These are phyloP conservation scores for Drosophila basisetae DNA, from an alignment of 2,888 invertebrate genomes.

Conservation along the genomic window DNA sequence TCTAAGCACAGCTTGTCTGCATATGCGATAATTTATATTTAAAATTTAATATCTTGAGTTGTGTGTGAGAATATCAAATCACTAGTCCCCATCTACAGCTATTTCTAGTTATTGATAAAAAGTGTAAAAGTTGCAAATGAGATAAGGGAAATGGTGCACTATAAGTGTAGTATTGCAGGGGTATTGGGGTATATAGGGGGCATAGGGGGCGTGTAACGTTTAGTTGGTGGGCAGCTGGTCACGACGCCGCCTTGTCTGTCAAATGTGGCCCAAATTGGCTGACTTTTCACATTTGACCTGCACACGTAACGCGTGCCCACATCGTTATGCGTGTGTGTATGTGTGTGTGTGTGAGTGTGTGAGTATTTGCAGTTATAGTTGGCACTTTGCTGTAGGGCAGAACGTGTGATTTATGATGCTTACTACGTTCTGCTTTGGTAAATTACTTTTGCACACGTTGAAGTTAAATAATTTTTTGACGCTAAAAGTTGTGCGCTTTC, in stretches of 20 bases:
- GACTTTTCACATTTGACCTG: conserved; percentile 80
- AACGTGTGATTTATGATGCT: conserved; percentile 76
- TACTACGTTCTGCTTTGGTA: conserved; percentile 62
- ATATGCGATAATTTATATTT: neutral
- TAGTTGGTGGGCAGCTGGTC: conserved; percentile 44
- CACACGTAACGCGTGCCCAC: conserved; percentile 67
- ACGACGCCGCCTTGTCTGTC: conserved; percentile 70
- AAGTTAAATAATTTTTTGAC: conserved; percentile 59
- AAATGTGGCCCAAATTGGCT: conserved; percentile 76
- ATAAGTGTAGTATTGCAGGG: neutral
- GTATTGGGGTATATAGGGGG: neutral
- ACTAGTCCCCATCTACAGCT: neutral
- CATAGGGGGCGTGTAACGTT: conserved; percentile 15
- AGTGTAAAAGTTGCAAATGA: conserved; percentile 7
- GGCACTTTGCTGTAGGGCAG: conserved; percentile 53
- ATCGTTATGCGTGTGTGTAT: conserved; percentile 17
- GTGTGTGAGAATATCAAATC: neutral
- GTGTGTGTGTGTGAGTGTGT: conserved; percentile 6
- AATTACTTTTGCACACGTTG: conserved; percentile 72
- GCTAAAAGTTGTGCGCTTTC: conserved; percentile 54
- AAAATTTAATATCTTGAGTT: neutral
- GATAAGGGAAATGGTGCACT: conserved; percentile 5
- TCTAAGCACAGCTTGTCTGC: neutral
- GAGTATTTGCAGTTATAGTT: conserved; percentile 58
- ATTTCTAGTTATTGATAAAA: neutral